phyloP scores from a whole-genome alignment of 2,888 invertebrate species.

The Caenorhabditis macrosperma region DNA sequence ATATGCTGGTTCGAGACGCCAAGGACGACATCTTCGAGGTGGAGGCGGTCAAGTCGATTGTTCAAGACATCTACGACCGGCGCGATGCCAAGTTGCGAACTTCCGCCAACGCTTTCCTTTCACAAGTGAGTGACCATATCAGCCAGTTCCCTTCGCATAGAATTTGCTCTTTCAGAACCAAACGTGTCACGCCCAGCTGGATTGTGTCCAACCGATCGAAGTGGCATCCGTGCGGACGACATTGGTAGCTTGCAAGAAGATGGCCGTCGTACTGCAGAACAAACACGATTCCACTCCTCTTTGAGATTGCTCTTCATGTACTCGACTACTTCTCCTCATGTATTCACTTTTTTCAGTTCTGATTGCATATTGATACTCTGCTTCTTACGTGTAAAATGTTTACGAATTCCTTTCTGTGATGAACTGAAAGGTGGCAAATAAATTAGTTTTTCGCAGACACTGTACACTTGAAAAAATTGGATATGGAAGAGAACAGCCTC shows the following conservation, averaged over 20 bases:
- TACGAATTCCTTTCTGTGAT: no score
- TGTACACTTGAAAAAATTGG: no score
- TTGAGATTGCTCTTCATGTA: no score
- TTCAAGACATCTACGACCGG: slow-evolving; percentile 97
- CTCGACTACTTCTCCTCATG: no score
- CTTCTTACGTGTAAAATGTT: no score
- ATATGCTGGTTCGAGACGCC: slow-evolving; percentile 88
- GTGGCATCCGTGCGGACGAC: slow-evolving; percentile 62
- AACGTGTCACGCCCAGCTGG: slow-evolving; percentile 70
- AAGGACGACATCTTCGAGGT: slow-evolving; percentile 90
- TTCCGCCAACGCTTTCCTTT: slow-evolving; percentile 65
- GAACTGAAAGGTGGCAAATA: no score
- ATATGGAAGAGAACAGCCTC: no score
- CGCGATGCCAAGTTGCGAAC: slow-evolving; percentile 89
- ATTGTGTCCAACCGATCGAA: slow-evolving; percentile 74
- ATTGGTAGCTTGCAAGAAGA: slow-evolving; percentile 60
- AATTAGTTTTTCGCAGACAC: no score
- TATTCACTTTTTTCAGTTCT: no score
- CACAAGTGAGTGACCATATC: slow-evolving; percentile 61
- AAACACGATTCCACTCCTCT: slow-evolving; percentile 51
- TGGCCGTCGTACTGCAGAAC: slow-evolving; percentile 58
- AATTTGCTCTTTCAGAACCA: slow-evolving; percentile 54
- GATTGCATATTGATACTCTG: no score
- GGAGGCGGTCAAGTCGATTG: slow-evolving; percentile 88
- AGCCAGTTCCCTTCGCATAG: not conserved